Base-by-base conservation (phyloP, 2,797 vertebrate species). In the Smutsia gigantea region DNA sequence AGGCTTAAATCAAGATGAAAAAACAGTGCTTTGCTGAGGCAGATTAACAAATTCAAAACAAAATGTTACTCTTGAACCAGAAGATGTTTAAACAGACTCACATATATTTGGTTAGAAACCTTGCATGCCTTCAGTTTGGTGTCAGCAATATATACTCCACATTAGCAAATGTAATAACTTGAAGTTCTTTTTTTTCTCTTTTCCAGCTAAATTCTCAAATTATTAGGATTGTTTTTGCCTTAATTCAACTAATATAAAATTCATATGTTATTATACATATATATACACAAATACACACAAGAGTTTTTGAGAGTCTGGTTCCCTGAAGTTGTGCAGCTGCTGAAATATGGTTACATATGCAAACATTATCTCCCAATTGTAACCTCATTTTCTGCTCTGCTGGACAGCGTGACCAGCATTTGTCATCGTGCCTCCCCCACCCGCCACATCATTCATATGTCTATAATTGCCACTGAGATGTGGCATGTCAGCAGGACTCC, bases 311-410 rank as follows among this genome's bases (percentile, higher is more conserved):
- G 96, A 61, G 46, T 98, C 99, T 97, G 97, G 97, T 98, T 99
- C 97, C 98, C 98, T 96, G 89, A 98, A 98, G 98, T 98, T 97
- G 97, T 97, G 97, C 98, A 97, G 98, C 99, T 98, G 98, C 98
- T 98, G 98, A 99, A 99, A 99, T 99, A 99, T 98, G 99, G 99
- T 98, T 99, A 99, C 99, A 99, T 99, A 99, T 99, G 99, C 99
- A 99, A 99, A 99, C 99, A 99, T 99, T 99, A 99, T 99, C 99
- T 99, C 99, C 98, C 99, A 98, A 99, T 99, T 99, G 99, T 99
- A 98, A 99, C 99, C 98, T 98, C 98, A 99, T 99, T 99, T 99
- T 99, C 99, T 99, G 99, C 99, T 99, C 99, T 99, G 99, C 99
- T 99, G 99, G 99, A 99, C 99, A 98, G 99, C 99, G 98, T 98